Evolutionary conservation across 2,113 vertebrate genomes (phyloP), one percentile per base, ranked within the genome.

Genomic region (Gavia stellata): DNA sequence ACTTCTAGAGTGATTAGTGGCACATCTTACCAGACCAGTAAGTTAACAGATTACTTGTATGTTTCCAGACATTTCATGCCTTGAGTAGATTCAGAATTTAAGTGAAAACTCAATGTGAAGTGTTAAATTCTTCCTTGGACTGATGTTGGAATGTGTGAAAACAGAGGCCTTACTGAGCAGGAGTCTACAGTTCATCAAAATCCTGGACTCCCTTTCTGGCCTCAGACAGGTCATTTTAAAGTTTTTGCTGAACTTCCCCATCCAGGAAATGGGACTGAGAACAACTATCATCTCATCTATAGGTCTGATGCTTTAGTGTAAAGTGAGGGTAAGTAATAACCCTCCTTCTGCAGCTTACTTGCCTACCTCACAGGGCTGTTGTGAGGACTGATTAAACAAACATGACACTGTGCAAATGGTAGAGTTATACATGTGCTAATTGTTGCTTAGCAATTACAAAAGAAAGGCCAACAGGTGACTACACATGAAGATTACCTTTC

Each of bases 361-460:
- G 18, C 96, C 92, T 96, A 96, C 93, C 95, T 97, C 96, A 96
- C 94, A 96, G 92, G 96, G 92, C 89, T 97, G 96, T 96, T 97
- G 96, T 97, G 97, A 96, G 97, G 96, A 67, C 26, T 52, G 72
- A 97, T 95, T 97, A 95, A 97, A 96, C 74, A 72, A 91, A 63
- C 20, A 4, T 3, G 7, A 86, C 28, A 19, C 63, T 91, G 72
- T 94, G 65, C 61, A 94, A 86, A 68, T 84, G 42, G 29, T 17
- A 53, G 89, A 86, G 73, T 82, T 79, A 40, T 29, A 38, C 11
- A 94, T 77, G 81, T 89, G 81, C 40, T 95, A 75, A 91, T 87
- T 95, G 80, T 93, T 89, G 50, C 38, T 85, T 75, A 66, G 65
- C 42, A 80, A 25, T 78, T 40, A 88, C 85, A 82, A 58, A 88